Percentiles rank a stretch among this genome's conserved stretches.
Conservation (phyloP, 2,888 invertebrate species). For the Rhagophthalmus giganteus region DNA sequence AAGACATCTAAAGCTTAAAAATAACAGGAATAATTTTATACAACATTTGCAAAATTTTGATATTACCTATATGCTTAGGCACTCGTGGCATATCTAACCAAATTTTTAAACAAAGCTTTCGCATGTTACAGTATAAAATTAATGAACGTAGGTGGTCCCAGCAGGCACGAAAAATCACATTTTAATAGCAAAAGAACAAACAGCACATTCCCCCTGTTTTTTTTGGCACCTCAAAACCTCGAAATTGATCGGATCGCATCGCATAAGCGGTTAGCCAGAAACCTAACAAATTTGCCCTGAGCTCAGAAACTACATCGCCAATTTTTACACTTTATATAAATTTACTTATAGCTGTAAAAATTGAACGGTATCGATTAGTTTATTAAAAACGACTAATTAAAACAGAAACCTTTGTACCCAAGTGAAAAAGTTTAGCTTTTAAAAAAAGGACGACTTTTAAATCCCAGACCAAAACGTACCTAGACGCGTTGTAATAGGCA, state of each 20-base stretch:
- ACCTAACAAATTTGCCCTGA: slow-evolving; percentile 10
- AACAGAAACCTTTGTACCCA: slow-evolving; percentile 9
- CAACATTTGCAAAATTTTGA: not conserved
- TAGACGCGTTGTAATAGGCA: too few relatives aligned
- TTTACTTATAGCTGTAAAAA: not conserved
- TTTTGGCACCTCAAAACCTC: slow-evolving; percentile 16
- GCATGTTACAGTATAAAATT: not conserved
- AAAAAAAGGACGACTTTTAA: too few relatives aligned
- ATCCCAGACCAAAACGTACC: not conserved
- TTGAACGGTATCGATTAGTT: not conserved
- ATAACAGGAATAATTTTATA: not conserved
- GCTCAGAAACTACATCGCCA: slow-evolving; percentile 7
- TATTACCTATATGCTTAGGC: slow-evolving; percentile 20
- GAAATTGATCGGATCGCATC: not conserved
- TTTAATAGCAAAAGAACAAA: slow-evolving; percentile 5
- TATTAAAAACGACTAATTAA: not conserved
- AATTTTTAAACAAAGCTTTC: not conserved
- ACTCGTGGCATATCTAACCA: slow-evolving; percentile 20
- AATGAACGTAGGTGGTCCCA: slow-evolving; percentile 19
- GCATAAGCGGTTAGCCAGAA: too few relatives aligned
- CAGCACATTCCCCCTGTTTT: not conserved
- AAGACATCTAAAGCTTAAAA: not conserved
- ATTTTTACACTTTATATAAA: not conserved
- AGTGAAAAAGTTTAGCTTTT: slow-evolving; percentile 7
- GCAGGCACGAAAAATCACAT: slow-evolving; percentile 15